Evolutionary conservation across 2,888 invertebrate genomes (phyloP).

Genomic region (Merodon equestris): DNA sequence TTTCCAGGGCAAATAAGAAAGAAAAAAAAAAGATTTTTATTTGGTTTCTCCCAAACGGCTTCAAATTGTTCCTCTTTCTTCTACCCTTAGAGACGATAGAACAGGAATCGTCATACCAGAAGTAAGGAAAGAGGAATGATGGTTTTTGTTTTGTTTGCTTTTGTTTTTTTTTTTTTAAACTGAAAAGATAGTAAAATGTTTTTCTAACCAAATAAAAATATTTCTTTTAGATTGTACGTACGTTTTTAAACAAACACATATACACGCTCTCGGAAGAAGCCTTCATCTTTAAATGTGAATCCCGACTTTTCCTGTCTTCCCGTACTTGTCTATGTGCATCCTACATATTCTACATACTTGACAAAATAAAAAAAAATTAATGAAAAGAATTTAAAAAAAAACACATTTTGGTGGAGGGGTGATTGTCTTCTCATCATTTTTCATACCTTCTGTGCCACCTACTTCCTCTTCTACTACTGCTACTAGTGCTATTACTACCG

Average conservation of each 20-base stretch:
- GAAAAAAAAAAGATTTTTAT: too few species aligned
- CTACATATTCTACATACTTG: constrained; percentile 8
- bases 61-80: too few species aligned
- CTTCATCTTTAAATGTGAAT: constrained; percentile 63
- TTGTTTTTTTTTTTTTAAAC: too few species aligned
- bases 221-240: constrained; percentile 68
- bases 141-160: too few species aligned
- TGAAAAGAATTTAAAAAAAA: constrained; percentile 21
- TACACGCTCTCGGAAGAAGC: constrained; percentile 55
- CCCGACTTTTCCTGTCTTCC: constrained; percentile 54
- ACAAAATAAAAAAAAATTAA: constrained; percentile 19
- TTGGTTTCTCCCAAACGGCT: too few species aligned
- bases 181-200: constrained; percentile 30
- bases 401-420: constrained; percentile 46
- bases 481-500: constrained; percentile 28
- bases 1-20: too few species aligned
- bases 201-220: constrained; percentile 68
- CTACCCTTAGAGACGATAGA: too few species aligned
- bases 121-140: too few species aligned
- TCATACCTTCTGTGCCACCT: neutral
- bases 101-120: too few species aligned
- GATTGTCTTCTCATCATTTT: constrained; percentile 44
- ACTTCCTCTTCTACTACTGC: constrained; percentile 26
- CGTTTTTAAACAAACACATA: constrained; percentile 53
- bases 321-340: constrained; percentile 43